Conservation (phyloP, 1,140 invertebrate genomes). For the Samia ricini region DNA sequence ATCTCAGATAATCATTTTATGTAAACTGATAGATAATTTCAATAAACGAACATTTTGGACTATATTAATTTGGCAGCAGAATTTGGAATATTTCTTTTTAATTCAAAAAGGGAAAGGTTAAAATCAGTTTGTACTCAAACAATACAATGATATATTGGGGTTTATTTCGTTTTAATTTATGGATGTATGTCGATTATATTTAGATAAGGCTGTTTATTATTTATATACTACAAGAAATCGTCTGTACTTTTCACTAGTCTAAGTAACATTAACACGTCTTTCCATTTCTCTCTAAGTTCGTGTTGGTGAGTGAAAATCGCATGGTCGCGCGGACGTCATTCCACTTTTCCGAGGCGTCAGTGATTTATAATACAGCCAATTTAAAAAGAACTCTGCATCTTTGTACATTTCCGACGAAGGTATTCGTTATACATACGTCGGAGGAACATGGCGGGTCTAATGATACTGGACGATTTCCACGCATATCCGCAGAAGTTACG, state of each 20-base stretch:
- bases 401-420: conserved; percentile 8
- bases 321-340: conserved; percentile 67
- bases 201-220: background rate
- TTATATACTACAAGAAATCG: background rate
- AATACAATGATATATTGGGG: too few species aligned
- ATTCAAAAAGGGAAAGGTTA: too few species aligned
- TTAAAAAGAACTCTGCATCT: conserved; percentile 38
- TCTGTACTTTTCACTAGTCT: conserved; percentile 14
- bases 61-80: too few species aligned
- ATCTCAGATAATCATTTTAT: too few species aligned
- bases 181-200: too few species aligned
- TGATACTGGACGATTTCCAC: conserved; percentile 36
- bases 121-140: too few species aligned
- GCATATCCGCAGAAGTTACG: conserved; percentile 50
- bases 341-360: conserved; percentile 72
- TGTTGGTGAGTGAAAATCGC: conserved; percentile 70
- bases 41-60: too few species aligned
- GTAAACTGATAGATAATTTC: too few species aligned
- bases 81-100: too few species aligned
- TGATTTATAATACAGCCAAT: conserved; percentile 50
- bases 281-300: conserved; percentile 55
- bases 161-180: too few species aligned
- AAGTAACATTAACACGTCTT: conserved; percentile 42
- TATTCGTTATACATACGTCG: background rate
- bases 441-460: conserved; percentile 36